Conservation (phyloP, 2,113 vertebrate genomes). For the Anser cygnoides region DNA sequence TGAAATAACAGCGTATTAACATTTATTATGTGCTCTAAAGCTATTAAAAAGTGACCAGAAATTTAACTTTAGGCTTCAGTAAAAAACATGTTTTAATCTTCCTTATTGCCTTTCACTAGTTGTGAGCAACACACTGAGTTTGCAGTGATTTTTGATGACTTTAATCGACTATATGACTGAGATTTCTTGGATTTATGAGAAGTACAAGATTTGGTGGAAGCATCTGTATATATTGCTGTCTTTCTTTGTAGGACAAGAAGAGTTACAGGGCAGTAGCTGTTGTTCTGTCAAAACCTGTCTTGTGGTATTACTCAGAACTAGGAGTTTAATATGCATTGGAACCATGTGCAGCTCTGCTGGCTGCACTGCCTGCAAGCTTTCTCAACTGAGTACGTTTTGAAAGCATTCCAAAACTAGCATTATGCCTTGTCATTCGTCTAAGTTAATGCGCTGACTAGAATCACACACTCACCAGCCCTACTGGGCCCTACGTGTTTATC, state of each 20-base stretch:
- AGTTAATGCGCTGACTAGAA: neutral
- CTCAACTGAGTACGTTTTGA: constrained; percentile 21
- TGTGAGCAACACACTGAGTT: neutral
- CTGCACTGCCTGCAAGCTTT: constrained; percentile 5
- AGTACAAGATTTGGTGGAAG: neutral
- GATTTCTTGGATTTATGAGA: neutral
- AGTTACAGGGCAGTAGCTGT: constrained; percentile 19
- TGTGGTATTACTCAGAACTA: constrained; percentile 6
- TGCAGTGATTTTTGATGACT: neutral
- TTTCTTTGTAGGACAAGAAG: neutral
- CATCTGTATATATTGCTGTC: neutral
- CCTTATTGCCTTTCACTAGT: neutral
- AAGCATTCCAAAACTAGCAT: constrained; percentile 38
- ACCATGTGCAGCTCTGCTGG: constrained; percentile 8
- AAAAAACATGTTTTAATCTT: neutral
- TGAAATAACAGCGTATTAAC: neutral
- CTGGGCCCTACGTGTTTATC: neutral
- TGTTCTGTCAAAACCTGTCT: constrained; percentile 34
- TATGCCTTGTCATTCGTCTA: constrained; percentile 9
- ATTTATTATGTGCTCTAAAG: neutral
- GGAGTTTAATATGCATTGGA: neutral
- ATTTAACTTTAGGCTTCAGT: neutral
- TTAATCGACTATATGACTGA: neutral
- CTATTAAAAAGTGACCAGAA: neutral
- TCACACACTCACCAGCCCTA: neutral